Evolutionary conservation across 2,113 vertebrate genomes (phyloP), one percentile per base, ranked within the genome.

Genomic region (Illadopsis cleaveri): DNA sequence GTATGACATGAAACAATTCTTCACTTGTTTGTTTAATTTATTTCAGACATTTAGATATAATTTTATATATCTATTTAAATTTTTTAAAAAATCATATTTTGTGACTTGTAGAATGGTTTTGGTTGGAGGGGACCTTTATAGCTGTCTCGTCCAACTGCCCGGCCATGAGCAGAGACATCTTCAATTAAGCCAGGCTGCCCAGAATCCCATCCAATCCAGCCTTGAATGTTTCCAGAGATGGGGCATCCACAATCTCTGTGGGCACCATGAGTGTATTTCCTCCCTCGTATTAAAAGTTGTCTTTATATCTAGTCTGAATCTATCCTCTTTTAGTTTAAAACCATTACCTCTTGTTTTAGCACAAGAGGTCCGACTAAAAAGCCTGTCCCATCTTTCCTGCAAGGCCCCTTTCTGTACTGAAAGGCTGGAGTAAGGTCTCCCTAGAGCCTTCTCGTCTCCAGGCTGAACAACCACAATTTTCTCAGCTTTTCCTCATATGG

Each of bases 171-270:
- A 69, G 42, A n/a, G 9, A 25, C 23, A 48, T 18, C 10, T 53
- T 44, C 16, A 58, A 7, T 22, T 48, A 38, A 5, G 30, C 19
- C 20, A 87, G 11, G 28, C 45, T 82, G 23, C 28, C 40, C 24
- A 54, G 22, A 23, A 13, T 40, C 2, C 15, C 1, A 1, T 64
- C 9, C 35, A 60, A 1, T 11, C 8, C 38, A 31, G 15, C 25
- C 33, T 60, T 56, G 14, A n/a, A 15, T 37, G 17, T 79, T 50
- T 40, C 22, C 12, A 56, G 22, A 23, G 28, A 13, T n/a, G 14
- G 6, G 6, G 2, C 12, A 19, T 54, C 20, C 33, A n/a, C 23
- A 17, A 5, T 5, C 4, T 66, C 9, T 25, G 8, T 35, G 30
- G 27, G 12, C 9, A 57, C 10, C 14, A 27, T 66, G 11, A 61